Percentiles rank a stretch among this genome's conserved stretches.
Evolutionary conservation across 2,797 vertebrate species (phyloP).

Genomic region (Chiroxiphia lanceolata): DNA sequence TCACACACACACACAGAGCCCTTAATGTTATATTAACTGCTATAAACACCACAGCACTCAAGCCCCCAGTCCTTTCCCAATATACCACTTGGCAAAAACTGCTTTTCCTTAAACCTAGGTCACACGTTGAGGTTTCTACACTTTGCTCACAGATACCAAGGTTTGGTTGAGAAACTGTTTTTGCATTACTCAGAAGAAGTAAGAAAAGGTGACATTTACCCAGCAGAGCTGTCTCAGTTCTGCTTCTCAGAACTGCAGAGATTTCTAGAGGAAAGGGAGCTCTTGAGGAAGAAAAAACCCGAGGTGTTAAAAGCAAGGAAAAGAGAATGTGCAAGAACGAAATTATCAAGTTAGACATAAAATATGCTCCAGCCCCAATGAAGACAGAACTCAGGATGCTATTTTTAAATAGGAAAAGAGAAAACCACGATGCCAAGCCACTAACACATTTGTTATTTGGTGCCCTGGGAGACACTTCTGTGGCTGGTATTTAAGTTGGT

Average conservation of each 20-base stretch:
- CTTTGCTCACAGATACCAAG: not conserved
- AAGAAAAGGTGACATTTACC: not conserved
- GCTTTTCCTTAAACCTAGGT: not conserved
- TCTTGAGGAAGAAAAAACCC: not conserved
- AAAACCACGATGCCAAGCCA: not conserved
- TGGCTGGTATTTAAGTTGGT: slow-evolving; percentile 9
- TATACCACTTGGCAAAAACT: not conserved
- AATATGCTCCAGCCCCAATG: not conserved
- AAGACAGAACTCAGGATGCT: not conserved
- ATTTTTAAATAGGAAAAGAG: slow-evolving; percentile 41
- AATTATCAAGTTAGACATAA: not conserved
- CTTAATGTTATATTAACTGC: not conserved
- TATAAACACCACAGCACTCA: not conserved
- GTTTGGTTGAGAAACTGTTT: not conserved
- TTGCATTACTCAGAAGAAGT: not conserved
- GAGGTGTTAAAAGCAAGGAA: not conserved
- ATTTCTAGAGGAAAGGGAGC: not conserved
- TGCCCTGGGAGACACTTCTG: not conserved
- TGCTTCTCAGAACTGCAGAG: not conserved
- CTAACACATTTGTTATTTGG: not conserved
- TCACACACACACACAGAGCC: not conserved
- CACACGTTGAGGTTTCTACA: not conserved
- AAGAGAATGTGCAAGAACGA: not conserved
- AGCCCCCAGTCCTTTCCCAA: not conserved
- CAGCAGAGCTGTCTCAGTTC: not conserved